Evolutionary conservation across 2,888 invertebrate species (phyloP).

Genomic region (Calephelis perditalis): DNA sequence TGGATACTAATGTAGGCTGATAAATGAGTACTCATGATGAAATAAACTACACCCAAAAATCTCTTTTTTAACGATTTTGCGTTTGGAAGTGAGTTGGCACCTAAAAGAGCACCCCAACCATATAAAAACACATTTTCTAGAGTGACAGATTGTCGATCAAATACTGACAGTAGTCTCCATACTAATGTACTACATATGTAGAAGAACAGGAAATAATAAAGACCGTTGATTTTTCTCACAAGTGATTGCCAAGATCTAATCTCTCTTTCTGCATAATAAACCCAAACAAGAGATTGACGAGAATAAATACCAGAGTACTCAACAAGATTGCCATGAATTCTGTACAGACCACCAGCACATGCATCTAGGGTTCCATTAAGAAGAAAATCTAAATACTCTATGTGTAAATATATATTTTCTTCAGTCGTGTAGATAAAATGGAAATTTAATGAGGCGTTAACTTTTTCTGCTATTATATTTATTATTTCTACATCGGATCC

Average conservation of each 20-base stretch:
- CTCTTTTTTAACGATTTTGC: slow-evolving; percentile 50
- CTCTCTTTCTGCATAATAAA: slow-evolving; percentile 45
- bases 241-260: slow-evolving; percentile 49
- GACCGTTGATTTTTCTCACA: slow-evolving; percentile 39
- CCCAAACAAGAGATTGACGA: slow-evolving; percentile 48
- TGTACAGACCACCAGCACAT: slow-evolving; percentile 54
- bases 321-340: slow-evolving; percentile 48
- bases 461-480: slow-evolving; percentile 46
- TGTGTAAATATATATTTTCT: slow-evolving; percentile 36
- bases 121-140: slow-evolving; percentile 41
- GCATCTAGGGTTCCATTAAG: slow-evolving; percentile 51
- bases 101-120: slow-evolving; percentile 52
- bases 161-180: slow-evolving; percentile 43
- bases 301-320: slow-evolving; percentile 56
- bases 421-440: slow-evolving; percentile 40
- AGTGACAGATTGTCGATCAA: slow-evolving; percentile 39
- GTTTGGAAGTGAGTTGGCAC: slow-evolving; percentile 42
- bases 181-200: slow-evolving; percentile 43
- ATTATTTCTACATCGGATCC: slow-evolving; percentile 54
- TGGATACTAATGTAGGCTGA: slow-evolving; percentile 51
- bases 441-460: slow-evolving; percentile 46
- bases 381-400: slow-evolving; percentile 40
- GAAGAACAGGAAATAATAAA: slow-evolving; percentile 52
- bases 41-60: slow-evolving; percentile 45
- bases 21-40: slow-evolving; percentile 48